These are phyloP conservation scores for Drosophila tsacasi DNA, from an alignment of 1,140 invertebrate genomes.

Conservation along the genomic window DNA sequence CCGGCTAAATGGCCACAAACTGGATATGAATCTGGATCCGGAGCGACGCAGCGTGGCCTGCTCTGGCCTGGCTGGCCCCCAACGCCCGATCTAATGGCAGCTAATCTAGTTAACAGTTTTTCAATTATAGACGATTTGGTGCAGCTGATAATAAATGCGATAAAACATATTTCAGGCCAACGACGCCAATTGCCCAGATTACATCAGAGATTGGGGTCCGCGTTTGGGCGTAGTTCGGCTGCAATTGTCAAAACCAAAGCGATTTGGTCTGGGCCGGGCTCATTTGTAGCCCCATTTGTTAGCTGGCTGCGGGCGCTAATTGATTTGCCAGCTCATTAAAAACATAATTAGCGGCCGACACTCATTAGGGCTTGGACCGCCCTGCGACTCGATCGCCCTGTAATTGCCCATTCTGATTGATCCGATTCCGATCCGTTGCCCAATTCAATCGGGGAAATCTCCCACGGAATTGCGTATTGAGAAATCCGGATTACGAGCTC, in stretches of 20 bases:
- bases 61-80: conserved; percentile 43
- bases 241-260: conserved; percentile 79
- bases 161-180: conserved; percentile 78
- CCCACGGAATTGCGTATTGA: conserved; percentile 71
- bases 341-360: conserved; percentile 57
- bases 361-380: conserved; percentile 56
- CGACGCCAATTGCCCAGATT: conserved; percentile 68
- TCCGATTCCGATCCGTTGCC: conserved; percentile 35
- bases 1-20: conserved; percentile 47
- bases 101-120: conserved; percentile 84
- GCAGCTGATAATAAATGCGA: conserved; percentile 81
- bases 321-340: conserved; percentile 66
- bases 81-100: conserved; percentile 69
- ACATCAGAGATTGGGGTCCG: conserved; percentile 60
- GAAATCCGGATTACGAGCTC: conserved; percentile 51
- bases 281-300: conserved; percentile 61
- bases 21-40: conserved; percentile 43
- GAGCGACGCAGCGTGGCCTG: conserved; percentile 9
- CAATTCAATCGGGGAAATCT: conserved; percentile 54
- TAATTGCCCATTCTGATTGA: conserved; percentile 53
- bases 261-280: conserved; percentile 59
- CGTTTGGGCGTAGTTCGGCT: conserved; percentile 76
- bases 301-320: conserved; percentile 62
- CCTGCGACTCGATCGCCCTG: conserved; percentile 52
- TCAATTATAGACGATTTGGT: conserved; percentile 82